Percentiles rank a stretch among this genome's conserved stretches.
Conservation (phyloP, 2,113 vertebrate species). For the Balaenoptera acutorostrata region DNA sequence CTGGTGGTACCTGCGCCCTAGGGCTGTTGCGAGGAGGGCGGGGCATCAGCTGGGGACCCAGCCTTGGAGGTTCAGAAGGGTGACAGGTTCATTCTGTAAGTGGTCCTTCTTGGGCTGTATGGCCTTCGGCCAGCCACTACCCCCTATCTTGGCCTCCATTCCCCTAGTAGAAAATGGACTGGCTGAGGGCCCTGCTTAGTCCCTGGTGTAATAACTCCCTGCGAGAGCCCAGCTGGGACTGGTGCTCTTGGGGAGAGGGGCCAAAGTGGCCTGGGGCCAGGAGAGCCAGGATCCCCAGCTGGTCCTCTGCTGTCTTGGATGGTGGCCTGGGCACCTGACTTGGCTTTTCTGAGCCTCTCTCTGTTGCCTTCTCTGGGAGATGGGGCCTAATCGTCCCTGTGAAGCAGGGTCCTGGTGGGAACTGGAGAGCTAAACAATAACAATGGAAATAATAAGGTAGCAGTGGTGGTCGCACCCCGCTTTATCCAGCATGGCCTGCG, state of each 20-base stretch:
- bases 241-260: not conserved
- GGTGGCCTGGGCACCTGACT: not conserved
- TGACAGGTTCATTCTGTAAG: not conserved
- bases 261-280: not conserved
- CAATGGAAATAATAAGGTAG: not conserved
- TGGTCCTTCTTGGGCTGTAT: not conserved
- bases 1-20: not conserved
- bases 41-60: not conserved
- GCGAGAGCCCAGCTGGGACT: not conserved
- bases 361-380: not conserved
- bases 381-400: not conserved
- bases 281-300: not conserved
- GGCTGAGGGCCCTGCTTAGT: not conserved
- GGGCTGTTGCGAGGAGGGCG: not conserved
- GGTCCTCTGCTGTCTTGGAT: not conserved
- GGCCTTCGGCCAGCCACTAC: not conserved
- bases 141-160: not conserved
- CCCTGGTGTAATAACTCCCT: too few relatives aligned
- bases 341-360: not conserved
- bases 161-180: not conserved
- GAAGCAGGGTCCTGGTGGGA: not conserved
- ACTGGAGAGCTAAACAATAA: not conserved
- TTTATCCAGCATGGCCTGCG: not conserved
- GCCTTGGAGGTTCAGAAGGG: not conserved
- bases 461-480: accelerated